These are phyloP conservation scores for Urophycis tenuis DNA, from an alignment of 2,797 vertebrate genomes.

Conservation along the genomic window DNA sequence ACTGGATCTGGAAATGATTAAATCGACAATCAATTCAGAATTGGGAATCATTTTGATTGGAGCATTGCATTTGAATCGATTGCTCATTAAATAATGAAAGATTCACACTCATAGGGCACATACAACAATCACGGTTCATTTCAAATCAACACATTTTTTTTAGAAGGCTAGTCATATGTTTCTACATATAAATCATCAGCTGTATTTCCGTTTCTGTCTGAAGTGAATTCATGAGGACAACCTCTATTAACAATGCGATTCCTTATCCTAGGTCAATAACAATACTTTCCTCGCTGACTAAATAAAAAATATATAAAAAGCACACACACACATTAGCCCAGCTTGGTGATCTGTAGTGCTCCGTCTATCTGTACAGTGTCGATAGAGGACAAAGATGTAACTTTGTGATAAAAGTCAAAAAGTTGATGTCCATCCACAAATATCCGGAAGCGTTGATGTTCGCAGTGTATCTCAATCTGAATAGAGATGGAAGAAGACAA, in stretches of 20 bases:
- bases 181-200: neutral
- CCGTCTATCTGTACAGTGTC: conserved; percentile 95
- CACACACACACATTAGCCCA: conserved; percentile 73
- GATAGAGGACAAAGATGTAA: conserved; percentile 89
- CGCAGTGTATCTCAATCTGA: conserved; percentile 96
- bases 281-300: neutral
- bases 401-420: conserved; percentile 99
- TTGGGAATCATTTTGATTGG: no score
- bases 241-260: neutral
- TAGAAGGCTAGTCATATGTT: no score
- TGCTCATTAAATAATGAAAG: no score
- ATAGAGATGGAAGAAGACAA: conserved; percentile 22
- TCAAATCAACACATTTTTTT: neutral
- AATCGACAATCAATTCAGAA: no score
- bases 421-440: conserved; percentile 98
- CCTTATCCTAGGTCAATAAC: neutral
- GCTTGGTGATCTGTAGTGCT: conserved; percentile 96
- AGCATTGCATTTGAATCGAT: no score
- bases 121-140: neutral
- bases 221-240: conserved; percentile 2
- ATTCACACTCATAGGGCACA: neutral
- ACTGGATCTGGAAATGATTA: no score
- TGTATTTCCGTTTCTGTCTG: neutral
- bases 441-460: conserved; percentile 96
- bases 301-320: neutral